A percentile compares a stretch with the other conserved stretches of the same genome.
phyloP scores from a whole-genome alignment of 1,140 invertebrate species.

The Akabosia matsudoensis region DNA sequence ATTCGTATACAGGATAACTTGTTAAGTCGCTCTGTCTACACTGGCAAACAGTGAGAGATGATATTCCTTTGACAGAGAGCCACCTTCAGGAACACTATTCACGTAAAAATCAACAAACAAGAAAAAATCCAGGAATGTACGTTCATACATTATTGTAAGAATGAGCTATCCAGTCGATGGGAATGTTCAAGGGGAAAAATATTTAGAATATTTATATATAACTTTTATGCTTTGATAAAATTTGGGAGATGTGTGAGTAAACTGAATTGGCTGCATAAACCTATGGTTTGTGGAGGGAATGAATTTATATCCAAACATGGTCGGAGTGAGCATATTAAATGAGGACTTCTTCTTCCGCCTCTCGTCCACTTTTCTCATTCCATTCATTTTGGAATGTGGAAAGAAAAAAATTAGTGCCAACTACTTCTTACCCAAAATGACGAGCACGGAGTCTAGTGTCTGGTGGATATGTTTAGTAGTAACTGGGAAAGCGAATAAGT shows the following conservation, averaged over 20 bases:
- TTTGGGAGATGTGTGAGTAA: not conserved
- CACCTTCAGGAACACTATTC: too few species aligned
- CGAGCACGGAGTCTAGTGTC: too few species aligned
- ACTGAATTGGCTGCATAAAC: not conserved
- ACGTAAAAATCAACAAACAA: too few species aligned
- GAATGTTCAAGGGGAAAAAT: not conserved
- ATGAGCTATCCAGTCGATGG: not conserved
- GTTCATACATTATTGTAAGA: not conserved
- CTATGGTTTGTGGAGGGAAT: not conserved
- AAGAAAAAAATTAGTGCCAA: not conserved
- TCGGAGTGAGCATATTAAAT: slow-evolving; percentile 13
- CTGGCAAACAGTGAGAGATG: too few species aligned
- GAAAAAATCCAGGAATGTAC: not conserved
- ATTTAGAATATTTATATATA: slow-evolving; percentile 11
- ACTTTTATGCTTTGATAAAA: not conserved
- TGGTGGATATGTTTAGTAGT: too few species aligned
- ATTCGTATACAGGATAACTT: too few species aligned
- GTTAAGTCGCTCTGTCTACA: too few species aligned
- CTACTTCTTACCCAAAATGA: not conserved
- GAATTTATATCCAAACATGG: slow-evolving; percentile 18
- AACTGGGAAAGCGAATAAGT: too few species aligned
- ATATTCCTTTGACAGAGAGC: too few species aligned
- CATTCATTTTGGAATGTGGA: slow-evolving; percentile 6
- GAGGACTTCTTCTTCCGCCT: slow-evolving; percentile 19
- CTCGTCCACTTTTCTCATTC: slow-evolving; percentile 18